Evolutionary conservation across 2,797 vertebrate species (phyloP), one percentile per base, ranked within the genome.

Genomic region (Champsocephalus gunnari): DNA sequence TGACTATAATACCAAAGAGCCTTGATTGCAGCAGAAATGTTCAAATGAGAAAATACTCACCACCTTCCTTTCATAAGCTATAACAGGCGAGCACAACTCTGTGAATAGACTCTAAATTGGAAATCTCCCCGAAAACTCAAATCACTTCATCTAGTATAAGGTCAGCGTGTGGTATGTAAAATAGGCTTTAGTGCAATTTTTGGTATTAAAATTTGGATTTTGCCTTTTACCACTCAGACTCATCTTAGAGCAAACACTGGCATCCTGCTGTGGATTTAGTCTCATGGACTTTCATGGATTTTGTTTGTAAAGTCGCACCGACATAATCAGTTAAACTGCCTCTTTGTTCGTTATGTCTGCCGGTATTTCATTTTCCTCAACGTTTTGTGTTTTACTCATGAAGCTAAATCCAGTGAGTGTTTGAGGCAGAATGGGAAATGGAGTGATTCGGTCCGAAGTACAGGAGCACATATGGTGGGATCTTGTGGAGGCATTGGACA

Each of bases 251-350:
- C 79, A 84, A 81, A 87, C 80, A 81, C 59, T 76, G 43, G 24
- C 78, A 82, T 80, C 77, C 82, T 86, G 80, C 83, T 66, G 78
- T 81, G 82, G 89, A 88, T 89, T 91, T 90, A 83, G 79, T 72
- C 77, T 80, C 44, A 71, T 78, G 92, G 90, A 93, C 91, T 91
- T 91, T 86, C 75, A 73, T 85, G 88, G 87, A 91, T 92, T 88
- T 90, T 82, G 82, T 80, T 82, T 76, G 73, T 71, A 68, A 87
- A 87, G 74, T 79, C 71, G 16, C 80, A 73, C 49, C 19, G 49
- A 80, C 83, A 87, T 90, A 92, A 91, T 91, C 87, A 89, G 79
- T 88, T 89, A 91, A 90, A 90, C 84, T 86, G 82, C 81, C 80
- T 88, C 74, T 67, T 17, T 90, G 81, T 89, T 92, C 89, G 78